Percentiles rank a stretch among this genome's conserved stretches.
Conservation (phyloP, 1,140 invertebrate species). For the Drosophila miranda region DNA sequence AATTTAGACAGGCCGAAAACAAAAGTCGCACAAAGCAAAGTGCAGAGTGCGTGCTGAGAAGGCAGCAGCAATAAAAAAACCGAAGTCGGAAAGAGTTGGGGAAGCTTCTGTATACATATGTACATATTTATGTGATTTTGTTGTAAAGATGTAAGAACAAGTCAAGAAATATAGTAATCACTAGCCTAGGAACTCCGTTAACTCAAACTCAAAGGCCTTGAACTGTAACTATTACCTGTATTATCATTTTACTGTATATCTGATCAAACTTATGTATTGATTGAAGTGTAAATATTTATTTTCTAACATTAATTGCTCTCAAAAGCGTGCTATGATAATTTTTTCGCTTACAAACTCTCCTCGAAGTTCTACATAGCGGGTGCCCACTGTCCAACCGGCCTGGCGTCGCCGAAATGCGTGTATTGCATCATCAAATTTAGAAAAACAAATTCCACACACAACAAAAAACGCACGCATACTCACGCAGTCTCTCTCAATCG, state of each 20-base stretch:
- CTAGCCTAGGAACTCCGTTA: not conserved
- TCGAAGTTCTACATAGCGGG: not conserved
- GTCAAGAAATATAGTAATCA: constrained; percentile 9
- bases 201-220: too few relatives aligned
- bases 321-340: constrained; percentile 4
- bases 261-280: too few relatives aligned
- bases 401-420: constrained; percentile 63
- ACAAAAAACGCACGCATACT: constrained; percentile 13
- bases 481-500: constrained; percentile 25
- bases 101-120: constrained; percentile 5
- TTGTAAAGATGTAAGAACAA: constrained; percentile 16
- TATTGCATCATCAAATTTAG: constrained; percentile 80
- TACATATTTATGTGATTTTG: not conserved
- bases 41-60: constrained; percentile 71
- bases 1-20: constrained; percentile 40
- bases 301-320: not conserved
- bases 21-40: constrained; percentile 59
- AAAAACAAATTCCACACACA: constrained; percentile 69
- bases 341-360: constrained; percentile 9
- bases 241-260: too few relatives aligned
- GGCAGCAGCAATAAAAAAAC: constrained; percentile 12
- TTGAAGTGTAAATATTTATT: too few relatives aligned
- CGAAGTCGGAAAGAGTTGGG: constrained; percentile 36
- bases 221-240: too few relatives aligned
- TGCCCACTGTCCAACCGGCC: constrained; percentile 6